These are phyloP conservation scores for Sinella curviseta DNA, from an alignment of 1,140 invertebrate species.

Conservation along the genomic window DNA sequence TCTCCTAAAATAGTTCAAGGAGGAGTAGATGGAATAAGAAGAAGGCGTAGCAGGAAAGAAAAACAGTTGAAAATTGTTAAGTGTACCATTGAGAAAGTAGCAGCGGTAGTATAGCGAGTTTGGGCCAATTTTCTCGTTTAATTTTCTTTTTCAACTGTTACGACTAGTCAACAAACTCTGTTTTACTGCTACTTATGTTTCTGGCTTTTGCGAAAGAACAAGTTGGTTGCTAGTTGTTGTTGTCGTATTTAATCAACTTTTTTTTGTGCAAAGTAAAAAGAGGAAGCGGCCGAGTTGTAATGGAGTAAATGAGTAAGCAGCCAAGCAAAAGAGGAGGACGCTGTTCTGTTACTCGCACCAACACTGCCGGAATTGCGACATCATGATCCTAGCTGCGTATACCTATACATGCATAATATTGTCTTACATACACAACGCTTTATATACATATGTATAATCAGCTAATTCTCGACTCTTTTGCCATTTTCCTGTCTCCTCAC, in stretches of 20 bases:
- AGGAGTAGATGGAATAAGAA: too few relatives aligned
- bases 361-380: conserved; percentile 13
- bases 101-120: neutral
- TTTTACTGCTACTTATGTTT: too few relatives aligned
- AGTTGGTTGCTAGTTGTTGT: too few relatives aligned
- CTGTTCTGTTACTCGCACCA: neutral
- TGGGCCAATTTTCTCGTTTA: conserved; percentile 1
- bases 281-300: too few relatives aligned
- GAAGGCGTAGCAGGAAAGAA: neutral
- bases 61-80: neutral
- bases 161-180: too few relatives aligned
- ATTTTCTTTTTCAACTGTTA: neutral
- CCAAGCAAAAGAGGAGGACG: neutral
- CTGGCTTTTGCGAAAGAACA: neutral
- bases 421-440: too few relatives aligned
- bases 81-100: conserved; percentile 10
- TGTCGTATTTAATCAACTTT: too few relatives aligned
- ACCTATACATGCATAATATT: too few relatives aligned
- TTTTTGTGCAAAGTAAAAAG: too few relatives aligned
- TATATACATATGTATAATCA: too few relatives aligned
- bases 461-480: neutral
- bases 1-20: too few relatives aligned
- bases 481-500: neutral
- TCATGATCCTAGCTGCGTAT: too few relatives aligned
- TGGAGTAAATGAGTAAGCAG: neutral